Conservation (phyloP, 2,888 invertebrate species). For the Euphydryas editha region DNA sequence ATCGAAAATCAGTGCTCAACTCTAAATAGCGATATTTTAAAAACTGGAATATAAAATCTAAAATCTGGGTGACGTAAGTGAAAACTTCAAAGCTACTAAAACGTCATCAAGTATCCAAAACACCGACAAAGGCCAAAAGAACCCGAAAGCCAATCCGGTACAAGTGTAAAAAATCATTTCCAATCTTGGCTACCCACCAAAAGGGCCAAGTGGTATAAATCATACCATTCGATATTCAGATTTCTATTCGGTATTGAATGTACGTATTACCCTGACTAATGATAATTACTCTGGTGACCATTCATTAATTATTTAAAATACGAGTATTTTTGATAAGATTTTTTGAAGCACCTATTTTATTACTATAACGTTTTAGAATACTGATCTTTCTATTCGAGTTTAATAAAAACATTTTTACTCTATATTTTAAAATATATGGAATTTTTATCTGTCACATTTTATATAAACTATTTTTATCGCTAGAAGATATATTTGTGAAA, state of each 20-base stretch:
- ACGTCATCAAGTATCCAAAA: conserved; percentile 15
- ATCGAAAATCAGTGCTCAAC: background rate
- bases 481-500: no score
- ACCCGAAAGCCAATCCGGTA: conserved; percentile 29
- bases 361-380: background rate
- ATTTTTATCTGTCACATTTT: no score
- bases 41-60: background rate
- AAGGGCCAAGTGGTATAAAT: conserved; percentile 41
- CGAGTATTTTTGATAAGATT: background rate
- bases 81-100: background rate
- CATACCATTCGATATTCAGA: conserved; percentile 44
- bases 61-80: conserved; percentile 1
- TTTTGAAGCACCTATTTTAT: background rate
- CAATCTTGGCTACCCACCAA: conserved; percentile 38
- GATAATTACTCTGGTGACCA: conserved; percentile 41
- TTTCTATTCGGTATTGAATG: conserved; percentile 39
- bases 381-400: no score
- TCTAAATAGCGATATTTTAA: background rate
- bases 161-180: conserved; percentile 37
- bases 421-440: no score
- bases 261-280: conserved; percentile 44
- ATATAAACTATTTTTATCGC: no score
- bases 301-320: conserved; percentile 1
- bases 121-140: conserved; percentile 19
- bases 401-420: no score